phyloP scores from a whole-genome alignment of 2,113 vertebrate species.

The Cottus gobio region DNA sequence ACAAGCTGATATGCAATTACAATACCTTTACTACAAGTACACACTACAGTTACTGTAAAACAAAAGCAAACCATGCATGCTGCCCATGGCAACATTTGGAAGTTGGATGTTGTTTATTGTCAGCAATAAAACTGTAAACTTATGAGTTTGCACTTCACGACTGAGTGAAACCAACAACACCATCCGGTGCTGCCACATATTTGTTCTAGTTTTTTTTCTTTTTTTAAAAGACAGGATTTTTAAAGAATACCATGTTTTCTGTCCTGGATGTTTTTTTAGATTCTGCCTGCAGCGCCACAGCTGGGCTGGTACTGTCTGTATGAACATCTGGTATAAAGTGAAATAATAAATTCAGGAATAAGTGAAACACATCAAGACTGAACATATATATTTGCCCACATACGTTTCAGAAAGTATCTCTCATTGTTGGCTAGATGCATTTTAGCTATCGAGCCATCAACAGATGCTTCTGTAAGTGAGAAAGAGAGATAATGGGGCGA shows the following conservation, averaged over 20 bases:
- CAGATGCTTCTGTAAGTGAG: background rate
- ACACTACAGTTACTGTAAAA: too few species aligned
- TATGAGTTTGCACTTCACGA: conserved; percentile 2
- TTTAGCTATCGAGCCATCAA: conserved; percentile 27
- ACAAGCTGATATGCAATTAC: background rate
- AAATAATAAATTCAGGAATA: conserved; percentile 11
- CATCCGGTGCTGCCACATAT: conserved; percentile 1
- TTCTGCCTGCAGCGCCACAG: background rate
- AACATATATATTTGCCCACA: conserved; percentile 7
- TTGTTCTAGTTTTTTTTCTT: conserved; percentile 11
- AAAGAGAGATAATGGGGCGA: background rate
- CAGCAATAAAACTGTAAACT: background rate
- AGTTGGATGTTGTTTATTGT: background rate
- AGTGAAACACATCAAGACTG: background rate
- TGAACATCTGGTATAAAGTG: conserved; percentile 18
- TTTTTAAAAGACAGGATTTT: conserved; percentile 6
- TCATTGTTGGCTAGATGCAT: conserved; percentile 17
- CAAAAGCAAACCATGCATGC: background rate
- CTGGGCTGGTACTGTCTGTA: background rate
- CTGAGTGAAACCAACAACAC: background rate
- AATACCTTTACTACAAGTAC: too few species aligned
- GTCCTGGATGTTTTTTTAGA: conserved; percentile 12
- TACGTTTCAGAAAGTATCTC: conserved; percentile 21
- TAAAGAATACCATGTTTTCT: background rate
- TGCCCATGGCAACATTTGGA: background rate